Percentiles rank a stretch among this genome's conserved stretches.
phyloP scores from a whole-genome alignment of 1,140 invertebrate species.

The Drosophila nigromelanica region DNA sequence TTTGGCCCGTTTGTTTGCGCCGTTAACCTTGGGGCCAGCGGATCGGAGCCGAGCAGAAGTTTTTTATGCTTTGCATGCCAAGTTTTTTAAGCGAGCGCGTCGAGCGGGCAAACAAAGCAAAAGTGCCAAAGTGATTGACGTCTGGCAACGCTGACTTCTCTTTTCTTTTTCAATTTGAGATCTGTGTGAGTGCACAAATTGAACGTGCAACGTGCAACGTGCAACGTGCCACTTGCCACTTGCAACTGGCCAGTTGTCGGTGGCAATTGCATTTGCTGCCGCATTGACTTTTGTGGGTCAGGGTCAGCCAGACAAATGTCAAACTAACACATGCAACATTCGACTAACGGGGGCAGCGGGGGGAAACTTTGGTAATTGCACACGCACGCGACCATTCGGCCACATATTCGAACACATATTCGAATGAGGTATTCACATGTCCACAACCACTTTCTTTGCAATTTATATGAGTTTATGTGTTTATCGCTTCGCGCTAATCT shows the following conservation, averaged over 20 bases:
- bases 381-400: constrained; percentile 63
- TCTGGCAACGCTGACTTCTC: constrained; percentile 49
- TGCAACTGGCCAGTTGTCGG: neutral
- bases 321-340: constrained; percentile 48
- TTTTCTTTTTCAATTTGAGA: constrained; percentile 55
- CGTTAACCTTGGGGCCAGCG: constrained; percentile 77
- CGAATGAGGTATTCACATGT: constrained; percentile 27
- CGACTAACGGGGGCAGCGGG: constrained; percentile 2
- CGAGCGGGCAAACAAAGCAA: constrained; percentile 16
- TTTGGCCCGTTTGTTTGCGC: constrained; percentile 70
- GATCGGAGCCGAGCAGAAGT: constrained; percentile 30
- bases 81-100: constrained; percentile 7
- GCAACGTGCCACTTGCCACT: neutral
- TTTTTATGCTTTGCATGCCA: constrained; percentile 58
- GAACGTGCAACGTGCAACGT: constrained; percentile 26
- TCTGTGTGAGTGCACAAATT: constrained; percentile 28
- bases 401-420: constrained; percentile 2
- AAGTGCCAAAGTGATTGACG: constrained; percentile 72
- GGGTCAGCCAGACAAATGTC: constrained; percentile 76
- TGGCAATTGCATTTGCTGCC: constrained; percentile 44
- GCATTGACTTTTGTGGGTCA: constrained; percentile 68
- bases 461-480: constrained; percentile 72
- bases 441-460: constrained; percentile 73
- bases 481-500: constrained; percentile 76
- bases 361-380: constrained; percentile 52